Conservation (phyloP, 1,140 invertebrate species). For the Lasioglossum albipes region DNA sequence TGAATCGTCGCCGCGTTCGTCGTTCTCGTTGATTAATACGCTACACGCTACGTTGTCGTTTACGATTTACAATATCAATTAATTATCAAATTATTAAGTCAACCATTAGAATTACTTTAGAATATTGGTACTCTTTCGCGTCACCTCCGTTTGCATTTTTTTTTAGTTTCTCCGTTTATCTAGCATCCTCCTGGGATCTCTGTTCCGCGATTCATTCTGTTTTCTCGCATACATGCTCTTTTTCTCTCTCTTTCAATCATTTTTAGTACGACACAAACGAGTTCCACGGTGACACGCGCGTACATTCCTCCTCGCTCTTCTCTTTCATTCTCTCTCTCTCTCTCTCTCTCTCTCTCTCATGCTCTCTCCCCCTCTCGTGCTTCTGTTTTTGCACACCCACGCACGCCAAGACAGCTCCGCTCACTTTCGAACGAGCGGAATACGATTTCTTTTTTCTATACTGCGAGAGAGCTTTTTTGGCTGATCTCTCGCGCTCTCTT, state of each 20-base stretch:
- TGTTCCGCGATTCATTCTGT: background rate
- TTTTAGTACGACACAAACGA: too few relatives aligned
- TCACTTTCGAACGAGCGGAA: background rate
- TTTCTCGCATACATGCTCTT: background rate
- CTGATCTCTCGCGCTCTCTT: background rate
- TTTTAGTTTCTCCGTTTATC: slow-evolving; percentile 36
- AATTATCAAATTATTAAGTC: slow-evolving; percentile 80
- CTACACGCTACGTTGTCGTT: slow-evolving; percentile 75
- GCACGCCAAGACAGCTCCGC: background rate
- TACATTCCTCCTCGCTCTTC: background rate
- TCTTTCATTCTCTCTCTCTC: background rate
- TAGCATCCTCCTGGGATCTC: background rate
- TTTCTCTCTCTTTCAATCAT: slow-evolving; percentile 35
- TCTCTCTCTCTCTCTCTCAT: background rate
- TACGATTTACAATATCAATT: slow-evolving; percentile 80
- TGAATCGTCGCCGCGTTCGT: slow-evolving; percentile 55
- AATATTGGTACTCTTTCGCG: slow-evolving; percentile 79
- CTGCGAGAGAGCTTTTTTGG: too few relatives aligned
- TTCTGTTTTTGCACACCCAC: background rate
- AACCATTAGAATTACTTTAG: slow-evolving; percentile 81
- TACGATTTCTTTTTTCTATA: too few relatives aligned
- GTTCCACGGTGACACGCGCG: too few relatives aligned
- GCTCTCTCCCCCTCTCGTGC: background rate
- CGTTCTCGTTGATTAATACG: slow-evolving; percentile 74
- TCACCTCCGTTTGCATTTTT: slow-evolving; percentile 52